Base-by-base conservation (phyloP, 2,888 invertebrate species). In the Therioaphis trifolii region DNA sequence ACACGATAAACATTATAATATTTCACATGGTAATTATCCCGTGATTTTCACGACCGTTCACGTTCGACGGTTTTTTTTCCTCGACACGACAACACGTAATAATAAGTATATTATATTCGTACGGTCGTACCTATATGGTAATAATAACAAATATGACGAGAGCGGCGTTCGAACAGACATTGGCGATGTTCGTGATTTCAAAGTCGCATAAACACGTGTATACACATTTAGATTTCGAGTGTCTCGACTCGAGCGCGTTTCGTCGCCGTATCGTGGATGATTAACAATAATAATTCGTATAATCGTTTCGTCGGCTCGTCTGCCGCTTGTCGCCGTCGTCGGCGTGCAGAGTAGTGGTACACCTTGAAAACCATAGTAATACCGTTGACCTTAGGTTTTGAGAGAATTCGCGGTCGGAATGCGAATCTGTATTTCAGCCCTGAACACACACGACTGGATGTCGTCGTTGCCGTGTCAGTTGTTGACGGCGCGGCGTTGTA, bases 371-470 rank as follows among this genome's bases (percentile, higher is more conserved):
- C 49, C 14, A 76, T 74, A 55, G 2, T 40, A 61, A 5, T 40
- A 14, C n/a, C 43, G 58, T 46, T 71, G 72, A 80, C 80, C 80
- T 80, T 71, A 80, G 5, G 35, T 49, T 29, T 52, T 3, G 9
- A 24, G 63, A 80, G 68, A 29, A n/a, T 69, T 71, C 82, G 72
- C 63, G 72, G 82, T 49, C 61, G 63, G 82, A 82, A 82, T 82
- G 43, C 80, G 29, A 80, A 71, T 80, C 24, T 29, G 21, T 80
- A 58, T 80, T 43, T 71, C 46, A 80, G 29, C 79, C 79, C 71
- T 80, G 80, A 80, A 71, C 58, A 52, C 58, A 52, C 58, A 24
- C 66, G 43, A 27, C 24, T n/a, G 40, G 12, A 40, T 18, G 27
- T n/a, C 18, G 46, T 24, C 35, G 35, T 35, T 35, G 35, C 35